Conservation (phyloP, 2,797 vertebrate species). For the Gephyroberyx darwinii region DNA sequence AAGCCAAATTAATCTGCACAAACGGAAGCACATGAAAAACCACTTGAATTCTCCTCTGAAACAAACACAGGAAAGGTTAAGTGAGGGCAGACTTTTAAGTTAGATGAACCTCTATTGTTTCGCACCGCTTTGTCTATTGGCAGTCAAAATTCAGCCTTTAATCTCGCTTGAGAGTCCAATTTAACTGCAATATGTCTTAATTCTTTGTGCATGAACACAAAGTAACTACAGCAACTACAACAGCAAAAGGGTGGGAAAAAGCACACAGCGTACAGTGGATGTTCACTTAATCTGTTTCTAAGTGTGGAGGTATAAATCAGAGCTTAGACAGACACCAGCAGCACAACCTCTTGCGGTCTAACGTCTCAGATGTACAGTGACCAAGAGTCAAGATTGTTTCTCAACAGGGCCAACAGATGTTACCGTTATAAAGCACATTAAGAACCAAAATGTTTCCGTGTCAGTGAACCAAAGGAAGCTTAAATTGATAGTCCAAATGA, state of each 20-base stretch:
- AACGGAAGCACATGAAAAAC: not conserved
- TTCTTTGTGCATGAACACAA: slow-evolving; percentile 7
- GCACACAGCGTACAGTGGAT: not conserved
- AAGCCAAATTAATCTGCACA: not conserved
- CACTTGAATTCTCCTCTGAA: not conserved
- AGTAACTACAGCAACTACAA: not conserved
- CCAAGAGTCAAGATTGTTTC: not conserved
- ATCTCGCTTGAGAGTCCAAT: not conserved
- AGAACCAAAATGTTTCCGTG: slow-evolving; percentile 34
- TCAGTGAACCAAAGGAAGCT: not conserved
- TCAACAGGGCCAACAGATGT: slow-evolving; percentile 8
- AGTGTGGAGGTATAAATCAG: not conserved
- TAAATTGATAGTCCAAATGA: not conserved
- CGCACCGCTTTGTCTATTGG: not conserved
- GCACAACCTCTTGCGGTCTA: not conserved
- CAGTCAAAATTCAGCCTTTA: not conserved
- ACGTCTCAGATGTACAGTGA: not conserved
- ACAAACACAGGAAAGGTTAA: slow-evolving; percentile 9
- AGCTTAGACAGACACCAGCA: not conserved
- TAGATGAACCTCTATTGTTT: slow-evolving; percentile 9
- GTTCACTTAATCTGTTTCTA: slow-evolving; percentile 12
- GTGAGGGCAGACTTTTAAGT: not conserved
- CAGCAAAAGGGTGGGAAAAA: too few relatives aligned
- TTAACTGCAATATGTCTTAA: not conserved
- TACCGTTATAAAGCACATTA: slow-evolving; percentile 11